Conservation (phyloP, 2,797 vertebrate genomes). For the Avahi laniger region DNA sequence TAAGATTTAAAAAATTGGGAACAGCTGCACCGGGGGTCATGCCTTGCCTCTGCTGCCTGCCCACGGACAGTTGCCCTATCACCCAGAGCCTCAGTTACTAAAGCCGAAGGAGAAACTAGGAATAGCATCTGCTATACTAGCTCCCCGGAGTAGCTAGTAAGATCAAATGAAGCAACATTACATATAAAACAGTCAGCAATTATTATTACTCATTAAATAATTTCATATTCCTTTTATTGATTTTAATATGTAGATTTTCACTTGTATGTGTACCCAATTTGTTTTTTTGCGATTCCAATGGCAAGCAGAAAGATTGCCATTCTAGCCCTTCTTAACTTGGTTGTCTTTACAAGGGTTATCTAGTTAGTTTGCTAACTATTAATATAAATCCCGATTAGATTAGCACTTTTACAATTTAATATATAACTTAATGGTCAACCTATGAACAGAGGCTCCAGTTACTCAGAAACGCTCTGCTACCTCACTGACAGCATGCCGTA, state of each 20-base stretch:
- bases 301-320: background rate
- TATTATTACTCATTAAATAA: background rate
- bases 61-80: rapidly evolving
- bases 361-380: background rate
- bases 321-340: background rate
- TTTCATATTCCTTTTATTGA: background rate
- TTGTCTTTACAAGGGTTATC: background rate
- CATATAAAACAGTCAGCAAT: background rate
- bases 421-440: background rate
- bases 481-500: background rate
- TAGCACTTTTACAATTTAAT: background rate
- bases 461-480: background rate
- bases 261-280: background rate
- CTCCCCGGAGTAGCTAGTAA: background rate
- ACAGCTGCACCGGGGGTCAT: background rate
- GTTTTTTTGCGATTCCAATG: background rate
- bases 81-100: background rate
- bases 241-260: background rate
- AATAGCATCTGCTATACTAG: background rate
- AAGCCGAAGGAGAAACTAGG: background rate
- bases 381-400: background rate
- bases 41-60: background rate
- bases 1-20: background rate
- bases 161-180: background rate
- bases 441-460: background rate